Conservation (phyloP, 30 jellyfish, hydroid and myxozoan genomes). For the Pelagia noctiluca region DNA sequence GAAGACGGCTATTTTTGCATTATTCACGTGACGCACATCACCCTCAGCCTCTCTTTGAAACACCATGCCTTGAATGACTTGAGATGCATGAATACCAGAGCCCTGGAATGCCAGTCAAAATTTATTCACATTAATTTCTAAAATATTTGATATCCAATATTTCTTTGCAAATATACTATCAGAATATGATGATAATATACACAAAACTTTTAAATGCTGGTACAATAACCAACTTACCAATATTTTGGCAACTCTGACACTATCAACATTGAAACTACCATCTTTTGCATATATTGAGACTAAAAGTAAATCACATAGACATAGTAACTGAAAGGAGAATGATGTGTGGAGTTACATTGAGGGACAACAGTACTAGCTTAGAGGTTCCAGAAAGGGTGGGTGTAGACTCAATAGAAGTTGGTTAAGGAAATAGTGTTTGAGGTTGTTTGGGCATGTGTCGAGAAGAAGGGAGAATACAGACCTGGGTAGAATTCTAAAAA, state of each 20-base stretch:
- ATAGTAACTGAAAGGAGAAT: too few relatives aligned
- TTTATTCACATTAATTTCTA: too few relatives aligned
- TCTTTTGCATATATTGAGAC: conserved; percentile 74
- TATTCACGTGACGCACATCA: conserved; percentile 76
- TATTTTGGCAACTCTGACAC: conserved; percentile 88
- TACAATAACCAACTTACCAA: conserved; percentile 63
- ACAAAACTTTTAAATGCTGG: not conserved
- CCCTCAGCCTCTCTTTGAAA: conserved; percentile 96
- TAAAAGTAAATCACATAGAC: not conserved
- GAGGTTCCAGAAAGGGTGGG: too few relatives aligned
- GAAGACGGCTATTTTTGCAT: conserved; percentile 94
- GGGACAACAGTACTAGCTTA: too few relatives aligned
- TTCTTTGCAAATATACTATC: too few relatives aligned
- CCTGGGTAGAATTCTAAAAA: too few relatives aligned
- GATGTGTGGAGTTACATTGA: too few relatives aligned
- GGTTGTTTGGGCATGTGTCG: too few relatives aligned
- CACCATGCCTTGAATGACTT: conserved; percentile 93
- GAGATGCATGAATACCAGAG: conserved; percentile 92
- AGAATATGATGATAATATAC: not conserved
- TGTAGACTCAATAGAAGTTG: too few relatives aligned
- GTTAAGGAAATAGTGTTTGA: too few relatives aligned
- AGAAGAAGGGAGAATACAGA: too few relatives aligned
- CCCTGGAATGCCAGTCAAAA: conserved; percentile 78
- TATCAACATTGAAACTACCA: conserved; percentile 95
- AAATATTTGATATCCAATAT: too few relatives aligned